phyloP scores from a whole-genome alignment of 2,797 vertebrate species.

The Sylvia borin region DNA sequence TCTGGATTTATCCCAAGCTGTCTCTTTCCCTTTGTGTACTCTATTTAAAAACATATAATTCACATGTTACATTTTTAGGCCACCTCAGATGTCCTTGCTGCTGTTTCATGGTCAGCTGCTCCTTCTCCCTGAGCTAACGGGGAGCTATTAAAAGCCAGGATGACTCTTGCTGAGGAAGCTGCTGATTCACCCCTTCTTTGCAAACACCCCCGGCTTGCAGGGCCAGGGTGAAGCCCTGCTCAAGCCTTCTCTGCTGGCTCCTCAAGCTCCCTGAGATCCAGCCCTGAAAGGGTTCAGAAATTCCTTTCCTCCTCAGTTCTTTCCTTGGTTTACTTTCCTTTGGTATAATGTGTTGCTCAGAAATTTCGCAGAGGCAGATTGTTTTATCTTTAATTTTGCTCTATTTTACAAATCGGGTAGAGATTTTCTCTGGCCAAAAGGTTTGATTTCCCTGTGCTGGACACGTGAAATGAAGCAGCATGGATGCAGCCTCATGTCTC shows the following conservation, averaged over 20 bases:
- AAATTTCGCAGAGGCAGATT: neutral
- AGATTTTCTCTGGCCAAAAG: neutral
- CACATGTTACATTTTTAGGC: neutral
- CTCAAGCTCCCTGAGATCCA: neutral
- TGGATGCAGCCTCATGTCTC: neutral
- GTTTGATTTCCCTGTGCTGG: neutral
- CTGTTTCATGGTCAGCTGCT: conserved; percentile 49
- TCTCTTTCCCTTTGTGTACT: neutral
- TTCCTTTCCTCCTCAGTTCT: neutral
- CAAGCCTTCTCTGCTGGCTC: neutral
- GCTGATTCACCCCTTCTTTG: neutral
- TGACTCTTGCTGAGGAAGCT: neutral
- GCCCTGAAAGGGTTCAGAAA: neutral
- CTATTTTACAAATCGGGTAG: neutral
- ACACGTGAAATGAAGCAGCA: neutral
- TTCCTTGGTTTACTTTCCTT: neutral
- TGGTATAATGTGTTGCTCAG: neutral
- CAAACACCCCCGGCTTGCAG: neutral
- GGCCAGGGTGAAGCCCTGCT: neutral
- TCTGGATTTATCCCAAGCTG: neutral
- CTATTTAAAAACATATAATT: neutral
- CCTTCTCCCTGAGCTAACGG: neutral
- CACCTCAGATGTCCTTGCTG: conserved; percentile 27
- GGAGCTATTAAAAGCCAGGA: conserved; percentile 7
- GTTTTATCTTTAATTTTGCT: neutral